These are phyloP conservation scores for Pogonocherus hispidulus DNA, from an alignment of 2,888 invertebrate genomes.

Conservation along the genomic window DNA sequence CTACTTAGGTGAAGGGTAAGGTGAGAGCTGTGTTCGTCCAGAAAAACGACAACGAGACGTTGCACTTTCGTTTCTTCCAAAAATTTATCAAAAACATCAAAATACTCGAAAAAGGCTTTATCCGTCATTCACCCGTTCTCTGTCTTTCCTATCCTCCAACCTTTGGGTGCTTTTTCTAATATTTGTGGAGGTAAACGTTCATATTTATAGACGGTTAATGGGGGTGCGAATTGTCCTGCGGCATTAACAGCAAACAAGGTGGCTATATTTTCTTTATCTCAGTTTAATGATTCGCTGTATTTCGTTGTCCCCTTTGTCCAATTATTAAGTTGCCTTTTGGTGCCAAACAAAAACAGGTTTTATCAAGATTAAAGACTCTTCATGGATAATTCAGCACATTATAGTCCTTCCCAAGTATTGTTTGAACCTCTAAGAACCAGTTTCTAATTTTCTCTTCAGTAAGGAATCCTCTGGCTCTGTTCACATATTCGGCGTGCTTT, in stretches of 20 bases:
- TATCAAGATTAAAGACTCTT: not conserved
- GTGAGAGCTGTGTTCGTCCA: no score
- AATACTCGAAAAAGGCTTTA: no score
- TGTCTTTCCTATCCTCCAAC: no score
- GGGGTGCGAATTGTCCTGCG: not conserved
- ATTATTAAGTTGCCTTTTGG: not conserved
- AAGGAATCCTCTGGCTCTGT: slow-evolving; percentile 5
- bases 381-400: not conserved
- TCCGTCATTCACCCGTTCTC: no score
- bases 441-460: slow-evolving; percentile 17
- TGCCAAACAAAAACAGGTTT: not conserved
- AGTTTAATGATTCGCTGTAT: not conserved
- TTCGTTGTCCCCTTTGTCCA: not conserved
- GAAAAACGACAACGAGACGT: no score
- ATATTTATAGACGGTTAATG: not conserved
- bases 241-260: not conserved
- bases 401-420: not conserved
- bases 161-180: no score
- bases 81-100: no score
- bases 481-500: slow-evolving; percentile 9
- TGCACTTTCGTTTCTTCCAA: no score
- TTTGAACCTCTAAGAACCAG: not conserved
- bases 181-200: not conserved
- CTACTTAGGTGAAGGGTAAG: no score
- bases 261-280: not conserved